A percentile compares a stretch with the other conserved stretches of the same genome.
phyloP scores from a whole-genome alignment of 2,888 invertebrate genomes.

The Eilema caniola region DNA sequence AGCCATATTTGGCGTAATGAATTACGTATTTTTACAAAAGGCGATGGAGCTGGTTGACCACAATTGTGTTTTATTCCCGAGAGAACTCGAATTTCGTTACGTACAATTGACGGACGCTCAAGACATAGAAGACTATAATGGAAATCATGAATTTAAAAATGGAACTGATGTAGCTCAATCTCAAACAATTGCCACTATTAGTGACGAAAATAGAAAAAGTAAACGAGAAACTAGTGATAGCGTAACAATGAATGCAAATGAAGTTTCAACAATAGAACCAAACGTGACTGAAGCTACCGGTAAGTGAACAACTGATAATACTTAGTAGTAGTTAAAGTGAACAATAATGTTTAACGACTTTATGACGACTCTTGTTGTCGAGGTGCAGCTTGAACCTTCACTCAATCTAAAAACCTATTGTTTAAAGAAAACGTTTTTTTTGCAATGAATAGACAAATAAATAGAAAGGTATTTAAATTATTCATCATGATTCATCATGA shows the following conservation, averaged over 20 bases:
- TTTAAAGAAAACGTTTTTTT: neutral
- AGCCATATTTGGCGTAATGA: constrained; percentile 72
- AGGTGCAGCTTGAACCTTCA: neutral
- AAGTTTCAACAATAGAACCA: constrained; percentile 39
- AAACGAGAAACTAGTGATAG: constrained; percentile 55
- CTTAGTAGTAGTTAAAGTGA: neutral
- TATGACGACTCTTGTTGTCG: neutral
- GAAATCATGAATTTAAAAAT: constrained; percentile 30
- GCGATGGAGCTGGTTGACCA: constrained; percentile 71
- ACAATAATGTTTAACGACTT: constrained; percentile 18
- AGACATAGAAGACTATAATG: constrained; percentile 35
- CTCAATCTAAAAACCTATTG: neutral
- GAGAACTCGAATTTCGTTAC: constrained; percentile 67
- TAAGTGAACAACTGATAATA: constrained; percentile 42
- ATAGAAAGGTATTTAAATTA: neutral
- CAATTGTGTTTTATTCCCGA: constrained; percentile 73
- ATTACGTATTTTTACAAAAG: constrained; percentile 75
- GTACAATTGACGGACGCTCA: constrained; percentile 55
- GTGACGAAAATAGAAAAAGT: constrained; percentile 41
- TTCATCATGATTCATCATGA: neutral
- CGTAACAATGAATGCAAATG: constrained; percentile 36
- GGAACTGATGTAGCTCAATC: constrained; percentile 57
- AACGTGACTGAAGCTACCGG: constrained; percentile 58
- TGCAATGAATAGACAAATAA: neutral
- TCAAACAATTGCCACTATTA: constrained; percentile 34